phyloP scores from a whole-genome alignment of 2,797 vertebrate species.

The Pristis pectinata region DNA sequence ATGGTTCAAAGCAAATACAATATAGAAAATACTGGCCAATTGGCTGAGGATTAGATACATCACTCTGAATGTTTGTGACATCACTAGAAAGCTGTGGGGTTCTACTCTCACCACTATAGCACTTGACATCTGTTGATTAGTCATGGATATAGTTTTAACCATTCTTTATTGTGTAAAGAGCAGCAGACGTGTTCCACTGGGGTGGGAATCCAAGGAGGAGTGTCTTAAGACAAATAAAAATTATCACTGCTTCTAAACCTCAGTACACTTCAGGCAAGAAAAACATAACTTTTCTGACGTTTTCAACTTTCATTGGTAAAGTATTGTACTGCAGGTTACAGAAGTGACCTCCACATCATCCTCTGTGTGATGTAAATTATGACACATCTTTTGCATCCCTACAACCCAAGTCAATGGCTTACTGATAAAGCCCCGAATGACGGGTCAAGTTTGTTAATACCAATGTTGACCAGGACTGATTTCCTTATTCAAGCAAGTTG shows the following conservation, averaged over 20 bases:
- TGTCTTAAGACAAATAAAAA: background rate
- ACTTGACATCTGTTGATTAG: background rate
- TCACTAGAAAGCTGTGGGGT: background rate
- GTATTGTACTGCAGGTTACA: conserved; percentile 12
- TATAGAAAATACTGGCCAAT: background rate
- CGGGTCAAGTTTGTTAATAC: background rate
- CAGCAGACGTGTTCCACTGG: background rate
- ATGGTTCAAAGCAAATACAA: background rate
- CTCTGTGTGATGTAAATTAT: conserved; percentile 23
- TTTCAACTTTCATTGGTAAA: background rate
- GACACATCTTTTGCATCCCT: conserved; percentile 21
- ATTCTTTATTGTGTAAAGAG: background rate
- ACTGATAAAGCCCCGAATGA: background rate
- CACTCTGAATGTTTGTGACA: conserved; percentile 24
- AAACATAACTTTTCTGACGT: background rate
- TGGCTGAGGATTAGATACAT: background rate
- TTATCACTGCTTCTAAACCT: background rate
- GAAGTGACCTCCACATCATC: conserved; percentile 24
- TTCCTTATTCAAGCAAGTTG: conserved; percentile 1
- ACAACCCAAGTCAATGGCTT: background rate
- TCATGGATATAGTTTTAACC: background rate
- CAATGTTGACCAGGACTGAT: background rate
- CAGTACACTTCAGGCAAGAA: background rate
- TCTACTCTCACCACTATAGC: background rate
- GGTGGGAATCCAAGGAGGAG: background rate